Conservation (phyloP, 2,113 vertebrate genomes). For the mouse (Mus musculus) region DNA sequence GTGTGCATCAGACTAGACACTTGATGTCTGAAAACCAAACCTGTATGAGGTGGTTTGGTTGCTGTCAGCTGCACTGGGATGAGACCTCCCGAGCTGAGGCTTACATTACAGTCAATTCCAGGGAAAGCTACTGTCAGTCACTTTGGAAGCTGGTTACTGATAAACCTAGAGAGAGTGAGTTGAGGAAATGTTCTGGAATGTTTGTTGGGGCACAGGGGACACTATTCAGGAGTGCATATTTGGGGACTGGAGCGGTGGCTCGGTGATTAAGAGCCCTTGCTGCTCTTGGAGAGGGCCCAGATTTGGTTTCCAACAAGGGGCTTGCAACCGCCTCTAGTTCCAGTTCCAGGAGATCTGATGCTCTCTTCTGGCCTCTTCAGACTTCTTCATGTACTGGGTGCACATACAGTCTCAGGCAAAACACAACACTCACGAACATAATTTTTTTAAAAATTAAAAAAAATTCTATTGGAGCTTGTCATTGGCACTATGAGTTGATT, state of each 20-base stretch:
- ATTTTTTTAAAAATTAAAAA: too few relatives aligned
- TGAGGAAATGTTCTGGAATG: neutral
- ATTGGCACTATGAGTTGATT: neutral
- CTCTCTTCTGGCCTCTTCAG: neutral
- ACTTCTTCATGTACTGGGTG: neutral
- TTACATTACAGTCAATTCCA: neutral
- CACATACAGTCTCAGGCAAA: neutral
- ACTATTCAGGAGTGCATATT: neutral
- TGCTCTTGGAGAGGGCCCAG: neutral
- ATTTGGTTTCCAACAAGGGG: neutral
- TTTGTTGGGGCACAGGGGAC: neutral
- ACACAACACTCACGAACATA: neutral
- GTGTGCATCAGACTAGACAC: neutral
- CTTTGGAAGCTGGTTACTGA: conserved; percentile 20
- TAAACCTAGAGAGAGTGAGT: neutral
- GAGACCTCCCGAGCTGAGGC: neutral
- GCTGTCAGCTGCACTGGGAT: neutral
- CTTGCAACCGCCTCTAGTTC: neutral
- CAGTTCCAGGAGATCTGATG: neutral
- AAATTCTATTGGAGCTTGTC: neutral
- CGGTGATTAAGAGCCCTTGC: neutral
- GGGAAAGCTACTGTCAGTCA: neutral
- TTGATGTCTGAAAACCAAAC: neutral
- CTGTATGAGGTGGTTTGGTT: neutral
- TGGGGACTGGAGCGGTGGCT: neutral